Base-by-base conservation (phyloP, 2,888 invertebrate species). In the Drosophila pullipes region DNA sequence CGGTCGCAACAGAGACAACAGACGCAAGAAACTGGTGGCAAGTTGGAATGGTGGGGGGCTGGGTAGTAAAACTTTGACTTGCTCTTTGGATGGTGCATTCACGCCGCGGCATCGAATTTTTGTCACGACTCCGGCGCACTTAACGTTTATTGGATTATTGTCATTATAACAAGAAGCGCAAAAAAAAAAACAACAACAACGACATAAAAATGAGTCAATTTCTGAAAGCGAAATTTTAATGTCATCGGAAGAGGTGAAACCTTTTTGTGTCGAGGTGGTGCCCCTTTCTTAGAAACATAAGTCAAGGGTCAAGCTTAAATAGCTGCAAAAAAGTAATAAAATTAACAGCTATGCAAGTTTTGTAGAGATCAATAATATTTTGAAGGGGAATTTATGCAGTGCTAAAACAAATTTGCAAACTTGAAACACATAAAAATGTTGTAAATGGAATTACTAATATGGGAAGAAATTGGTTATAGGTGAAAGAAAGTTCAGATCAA, bases 141-240 rank as follows among this genome's bases (percentile, higher is more conserved):
- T 72, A 91, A 78, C 78, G 78, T 82, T 87, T 89, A 89, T 89
- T 91, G 91, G 91, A 91, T 91, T 89, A 89, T 89, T 91, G 89
- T 85, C 89, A 90, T 91, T 85, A 90, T 83, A 75, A 63, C 58
- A 69, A 72, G 49, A 72, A 72, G 72, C 59, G 57, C 65, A 57
- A 41, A 70, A 69, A 41, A 70, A 69, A 53, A 37, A 5, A 13
- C 25, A 25, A 3, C 13, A 37, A 50, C 11, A 39, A 9, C 16
- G n/a, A 41, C 16, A 33, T 44, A 7, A 55, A 59, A 35, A 55
- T 65, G 41, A 52, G 74, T 57, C 55, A 63, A 60, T 69, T 75
- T 89, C 68, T 83, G 87, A 90, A 85, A 89, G 85, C 85, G 91
- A 85, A 85, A 90, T 73, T 75, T 47, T 67, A 41, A 47, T 78